Conservation (phyloP, 2,888 invertebrate species). For the Drosophila mayaguana region DNA sequence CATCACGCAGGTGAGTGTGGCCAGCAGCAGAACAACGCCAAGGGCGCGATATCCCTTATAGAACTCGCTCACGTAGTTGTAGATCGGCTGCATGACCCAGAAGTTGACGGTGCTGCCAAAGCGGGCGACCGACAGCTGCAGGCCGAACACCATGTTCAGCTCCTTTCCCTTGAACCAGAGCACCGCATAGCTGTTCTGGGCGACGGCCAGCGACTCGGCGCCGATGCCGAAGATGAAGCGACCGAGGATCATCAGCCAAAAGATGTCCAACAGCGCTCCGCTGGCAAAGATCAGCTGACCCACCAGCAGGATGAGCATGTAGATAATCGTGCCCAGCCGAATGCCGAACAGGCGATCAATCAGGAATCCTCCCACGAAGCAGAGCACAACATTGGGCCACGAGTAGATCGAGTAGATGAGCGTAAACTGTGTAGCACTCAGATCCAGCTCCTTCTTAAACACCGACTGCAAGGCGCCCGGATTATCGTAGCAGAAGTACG, state of each 20-base stretch:
- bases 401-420: slow-evolving; percentile 97
- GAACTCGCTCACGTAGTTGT: slow-evolving; percentile 89
- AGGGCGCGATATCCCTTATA: slow-evolving; percentile 89
- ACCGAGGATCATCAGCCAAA: slow-evolving; percentile 96
- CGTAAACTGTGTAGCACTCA: slow-evolving; percentile 93
- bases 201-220: slow-evolving; percentile 97
- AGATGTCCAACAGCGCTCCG: slow-evolving; percentile 92
- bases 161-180: slow-evolving; percentile 99
- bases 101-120: slow-evolving; percentile 98
- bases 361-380: slow-evolving; percentile 98
- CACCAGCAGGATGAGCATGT: slow-evolving; percentile 93
- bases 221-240: slow-evolving; percentile 98
- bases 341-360: slow-evolving; percentile 98
- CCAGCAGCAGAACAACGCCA: slow-evolving; percentile 91
- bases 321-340: slow-evolving; percentile 95
- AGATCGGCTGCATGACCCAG: slow-evolving; percentile 95
- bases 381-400: slow-evolving; percentile 98
- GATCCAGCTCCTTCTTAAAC: slow-evolving; percentile 91
- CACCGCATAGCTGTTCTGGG: slow-evolving; percentile 98
- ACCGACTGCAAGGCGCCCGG: slow-evolving; percentile 96
- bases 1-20: slow-evolving; percentile 92
- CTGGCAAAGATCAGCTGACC: slow-evolving; percentile 96
- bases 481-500: slow-evolving; percentile 99
- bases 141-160: slow-evolving; percentile 98
- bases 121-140: slow-evolving; percentile 97